Base-by-base conservation (phyloP, 2,797 vertebrate species). In the Pseudochirops corinnae region DNA sequence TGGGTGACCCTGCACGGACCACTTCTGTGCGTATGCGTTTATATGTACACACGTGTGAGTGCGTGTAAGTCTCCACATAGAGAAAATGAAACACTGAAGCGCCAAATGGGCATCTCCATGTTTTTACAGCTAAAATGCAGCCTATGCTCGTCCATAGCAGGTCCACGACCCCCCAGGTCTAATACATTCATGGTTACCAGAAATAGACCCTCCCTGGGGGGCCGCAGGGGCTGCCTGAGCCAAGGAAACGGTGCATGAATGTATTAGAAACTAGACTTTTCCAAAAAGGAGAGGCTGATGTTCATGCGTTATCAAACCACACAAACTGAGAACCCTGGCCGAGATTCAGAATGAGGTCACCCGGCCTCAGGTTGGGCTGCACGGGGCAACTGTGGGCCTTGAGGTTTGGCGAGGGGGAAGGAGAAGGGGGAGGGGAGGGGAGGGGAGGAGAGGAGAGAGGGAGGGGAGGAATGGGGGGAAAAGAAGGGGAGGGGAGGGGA, bases 401-500 rank as follows among this genome's bases (percentile, higher is more conserved):
- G 39, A 46, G 74, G 39, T 82, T 46, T 24, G 67, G n/a, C 28
- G 28, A 10, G 7, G 11, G 12, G 58, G 2, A 12, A n/a, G 1
- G 4, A 14, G 33, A 67, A 1, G 13, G 60, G 10, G 4, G 29
- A 29, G 31, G 3, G 4, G 31, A 33, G 33, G 33, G 0, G n/a
- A 2, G 0, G 14, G 14, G 31, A 7, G 52, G 52, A n/a, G n/a
- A n/a, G n/a, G n/a, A n/a, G n/a, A n/a, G 31, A 33, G 31, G 0
- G 62, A 6, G 0, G 14, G 62, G 31, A 52, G 7, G 52, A n/a
- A n/a, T n/a, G n/a, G n/a, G n/a, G n/a, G n/a, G n/a, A n/a, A n/a
- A n/a, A n/a, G n/a, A n/a, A 52, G 7, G 52, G 52, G 52, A 52
- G 7, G 52, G 52, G 52, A 52, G 52, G 52, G 52, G 52, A 52